Evolutionary conservation across 2,113 vertebrate genomes (phyloP).

Genomic region (Sterrhoptilus dennistouni): DNA sequence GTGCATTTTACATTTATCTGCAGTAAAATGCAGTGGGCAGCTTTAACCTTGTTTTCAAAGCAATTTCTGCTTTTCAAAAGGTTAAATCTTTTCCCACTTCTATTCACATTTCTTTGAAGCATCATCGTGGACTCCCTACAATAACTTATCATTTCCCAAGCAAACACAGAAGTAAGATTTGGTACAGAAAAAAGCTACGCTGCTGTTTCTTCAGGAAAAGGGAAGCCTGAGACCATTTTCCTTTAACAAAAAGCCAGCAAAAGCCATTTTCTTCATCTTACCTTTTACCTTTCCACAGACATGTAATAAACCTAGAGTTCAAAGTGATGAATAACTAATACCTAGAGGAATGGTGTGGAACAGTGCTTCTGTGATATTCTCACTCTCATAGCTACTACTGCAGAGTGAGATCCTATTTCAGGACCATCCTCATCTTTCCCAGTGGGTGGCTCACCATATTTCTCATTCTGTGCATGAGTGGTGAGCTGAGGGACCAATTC

Average conservation of each 20-base stretch:
- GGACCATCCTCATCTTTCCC: neutral
- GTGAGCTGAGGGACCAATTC: neutral
- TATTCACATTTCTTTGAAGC: neutral
- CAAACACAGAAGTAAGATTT: neutral
- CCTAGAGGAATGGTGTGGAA: neutral
- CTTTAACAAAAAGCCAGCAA: neutral
- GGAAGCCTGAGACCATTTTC: neutral
- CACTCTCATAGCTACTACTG: neutral
- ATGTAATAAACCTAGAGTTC: neutral
- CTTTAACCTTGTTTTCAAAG: conserved; percentile 17
- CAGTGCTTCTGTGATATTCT: neutral
- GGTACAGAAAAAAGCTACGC: neutral
- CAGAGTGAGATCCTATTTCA: neutral
- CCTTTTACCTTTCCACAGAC: neutral
- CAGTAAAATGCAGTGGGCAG: neutral
- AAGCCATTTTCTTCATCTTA: neutral
- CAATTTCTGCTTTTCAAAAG: neutral
- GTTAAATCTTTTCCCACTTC: neutral
- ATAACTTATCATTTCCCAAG: neutral
- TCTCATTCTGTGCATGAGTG: neutral
- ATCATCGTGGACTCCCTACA: neutral
- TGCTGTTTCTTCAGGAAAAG: neutral
- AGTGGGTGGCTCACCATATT: neutral
- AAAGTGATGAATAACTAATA: conserved; percentile 6
- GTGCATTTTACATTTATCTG: neutral